A percentile compares a stretch with the other conserved stretches of the same genome.
Evolutionary conservation across 2,888 invertebrate species (phyloP).

Genomic region (Polymixis flavicincta): DNA sequence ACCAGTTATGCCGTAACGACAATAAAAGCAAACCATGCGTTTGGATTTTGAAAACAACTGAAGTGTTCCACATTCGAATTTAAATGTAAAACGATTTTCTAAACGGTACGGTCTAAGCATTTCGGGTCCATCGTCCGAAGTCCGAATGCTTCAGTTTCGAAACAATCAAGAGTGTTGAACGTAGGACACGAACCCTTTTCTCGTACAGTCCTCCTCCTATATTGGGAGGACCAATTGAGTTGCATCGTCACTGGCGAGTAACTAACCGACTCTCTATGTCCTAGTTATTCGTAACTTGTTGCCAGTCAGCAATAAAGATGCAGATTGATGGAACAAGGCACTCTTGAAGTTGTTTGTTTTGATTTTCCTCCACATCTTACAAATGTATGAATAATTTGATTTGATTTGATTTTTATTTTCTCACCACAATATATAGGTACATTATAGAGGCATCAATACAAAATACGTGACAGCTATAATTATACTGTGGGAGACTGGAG

Average conservation of each 20-base stretch:
- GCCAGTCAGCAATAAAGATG: conserved; percentile 49
- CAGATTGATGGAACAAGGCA: conserved; percentile 33
- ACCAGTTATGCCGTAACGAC: no score
- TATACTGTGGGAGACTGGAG: no score
- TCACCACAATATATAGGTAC: no score
- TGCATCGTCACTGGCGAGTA: conserved; percentile 41
- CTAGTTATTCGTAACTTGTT: conserved; percentile 33
- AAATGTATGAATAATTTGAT: no score
- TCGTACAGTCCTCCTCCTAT: conserved; percentile 43
- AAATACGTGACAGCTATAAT: no score
- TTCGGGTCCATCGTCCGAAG: conserved; percentile 11
- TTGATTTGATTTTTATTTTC: no score
- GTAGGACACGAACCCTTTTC: conserved; percentile 46
- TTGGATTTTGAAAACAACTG: conserved; percentile 42
- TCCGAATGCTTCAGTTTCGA: conserved; percentile 50
- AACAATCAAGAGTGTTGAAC: conserved; percentile 16
- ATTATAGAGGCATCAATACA: no score
- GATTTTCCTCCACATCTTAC: conserved; percentile 7
- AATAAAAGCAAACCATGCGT: conserved; percentile 31
- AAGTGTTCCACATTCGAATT: conserved; percentile 31
- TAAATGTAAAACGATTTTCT: conserved; percentile 29
- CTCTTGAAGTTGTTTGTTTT: conserved; percentile 41
- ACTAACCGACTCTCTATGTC: conserved; percentile 32
- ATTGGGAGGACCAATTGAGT: no score
- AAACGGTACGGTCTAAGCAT: conserved; percentile 30